phyloP scores from a whole-genome alignment of 2,797 vertebrate genomes.

The Mormyrus hasselquistii region DNA sequence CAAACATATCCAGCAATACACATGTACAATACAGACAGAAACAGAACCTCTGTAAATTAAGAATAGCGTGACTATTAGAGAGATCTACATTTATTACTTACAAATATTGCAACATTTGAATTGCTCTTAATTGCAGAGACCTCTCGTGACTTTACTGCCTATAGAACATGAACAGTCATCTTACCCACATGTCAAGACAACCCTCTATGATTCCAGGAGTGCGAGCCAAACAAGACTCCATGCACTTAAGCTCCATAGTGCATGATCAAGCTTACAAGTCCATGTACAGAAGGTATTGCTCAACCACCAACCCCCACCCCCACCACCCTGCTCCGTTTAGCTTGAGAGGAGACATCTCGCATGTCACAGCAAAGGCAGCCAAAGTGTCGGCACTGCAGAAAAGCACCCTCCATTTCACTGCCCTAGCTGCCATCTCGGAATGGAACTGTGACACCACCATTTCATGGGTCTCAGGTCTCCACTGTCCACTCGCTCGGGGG shows the following conservation, averaged over 20 bases:
- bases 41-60: too few relatives aligned
- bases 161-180: background rate
- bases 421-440: conserved; percentile 24
- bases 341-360: conserved; percentile 60
- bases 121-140: background rate
- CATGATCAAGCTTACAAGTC: background rate
- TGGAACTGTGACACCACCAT: background rate
- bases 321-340: background rate
- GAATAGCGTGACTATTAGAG: background rate
- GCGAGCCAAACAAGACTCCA: background rate
- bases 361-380: conserved; percentile 68
- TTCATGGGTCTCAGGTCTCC: background rate
- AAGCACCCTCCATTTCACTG: conserved; percentile 58
- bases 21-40: background rate
- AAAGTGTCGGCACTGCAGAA: conserved; percentile 70
- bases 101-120: background rate
- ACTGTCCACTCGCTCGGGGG: background rate
- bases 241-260: background rate
- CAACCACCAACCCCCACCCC: background rate
- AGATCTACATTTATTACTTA: background rate
- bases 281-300: conserved; percentile 2
- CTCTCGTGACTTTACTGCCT: background rate
- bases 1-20: background rate
- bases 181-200: background rate
- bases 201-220: background rate